Evolutionary conservation across 2,113 vertebrate species (phyloP).

Genomic region (Gobio gobio): DNA sequence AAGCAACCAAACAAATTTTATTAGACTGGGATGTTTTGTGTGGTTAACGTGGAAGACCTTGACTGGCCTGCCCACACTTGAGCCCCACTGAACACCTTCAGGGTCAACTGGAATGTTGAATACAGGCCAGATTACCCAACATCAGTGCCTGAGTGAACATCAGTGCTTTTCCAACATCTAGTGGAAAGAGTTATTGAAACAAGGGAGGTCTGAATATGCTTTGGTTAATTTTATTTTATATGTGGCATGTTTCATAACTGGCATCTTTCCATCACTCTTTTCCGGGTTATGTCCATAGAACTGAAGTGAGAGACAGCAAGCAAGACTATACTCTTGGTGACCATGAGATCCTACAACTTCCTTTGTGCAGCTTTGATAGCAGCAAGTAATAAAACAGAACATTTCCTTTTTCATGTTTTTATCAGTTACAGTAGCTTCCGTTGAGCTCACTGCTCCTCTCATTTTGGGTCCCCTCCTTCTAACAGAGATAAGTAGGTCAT

Average conservation of each 20-base stretch:
- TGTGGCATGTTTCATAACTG: constrained; percentile 12
- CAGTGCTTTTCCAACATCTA: background rate
- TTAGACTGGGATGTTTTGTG: background rate
- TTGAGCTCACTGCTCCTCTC: constrained; percentile 57
- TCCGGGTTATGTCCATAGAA: constrained; percentile 8
- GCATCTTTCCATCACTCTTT: constrained; percentile 39
- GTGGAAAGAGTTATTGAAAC: background rate
- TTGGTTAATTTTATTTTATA: background rate
- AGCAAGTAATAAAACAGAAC: constrained; percentile 51
- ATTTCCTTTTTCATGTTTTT: constrained; percentile 57
- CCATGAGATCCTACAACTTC: constrained; percentile 44
- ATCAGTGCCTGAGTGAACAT: background rate
- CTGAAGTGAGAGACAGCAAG: constrained; percentile 41
- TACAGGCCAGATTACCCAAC: background rate
- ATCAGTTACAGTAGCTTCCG: constrained; percentile 65
- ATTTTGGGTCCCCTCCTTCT: constrained; percentile 43
- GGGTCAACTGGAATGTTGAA: background rate
- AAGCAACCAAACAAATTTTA: background rate
- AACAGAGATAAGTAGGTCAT: constrained; percentile 55
- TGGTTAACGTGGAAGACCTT: background rate
- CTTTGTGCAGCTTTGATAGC: constrained; percentile 56
- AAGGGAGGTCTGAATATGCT: background rate
- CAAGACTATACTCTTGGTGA: constrained; percentile 53
- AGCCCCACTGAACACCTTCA: background rate
- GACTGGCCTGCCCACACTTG: background rate